A percentile compares a stretch with the other conserved stretches of the same genome.
Conservation (phyloP, 2,113 vertebrate species). For the Riparia riparia region DNA sequence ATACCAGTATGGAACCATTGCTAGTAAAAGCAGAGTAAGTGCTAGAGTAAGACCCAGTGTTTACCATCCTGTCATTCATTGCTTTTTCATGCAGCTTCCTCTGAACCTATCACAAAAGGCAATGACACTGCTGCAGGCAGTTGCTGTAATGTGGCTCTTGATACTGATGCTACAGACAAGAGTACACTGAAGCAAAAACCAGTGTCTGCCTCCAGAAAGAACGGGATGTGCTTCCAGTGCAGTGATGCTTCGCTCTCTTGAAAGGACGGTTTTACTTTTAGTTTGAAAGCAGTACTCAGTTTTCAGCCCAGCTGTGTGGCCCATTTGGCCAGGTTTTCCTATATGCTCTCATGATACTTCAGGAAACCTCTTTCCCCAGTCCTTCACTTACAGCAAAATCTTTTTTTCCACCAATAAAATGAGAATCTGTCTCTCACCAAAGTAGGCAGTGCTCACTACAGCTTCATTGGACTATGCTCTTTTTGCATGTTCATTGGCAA, state of each 20-base stretch:
- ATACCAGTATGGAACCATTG: neutral
- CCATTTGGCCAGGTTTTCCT: neutral
- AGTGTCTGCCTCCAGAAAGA: neutral
- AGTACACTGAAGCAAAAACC: neutral
- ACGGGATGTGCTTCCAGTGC: neutral
- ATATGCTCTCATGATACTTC: neutral
- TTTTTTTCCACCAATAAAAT: neutral
- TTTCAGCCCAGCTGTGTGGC: neutral
- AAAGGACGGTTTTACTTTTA: neutral
- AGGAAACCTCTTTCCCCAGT: neutral
- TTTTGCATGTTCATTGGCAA: neutral
- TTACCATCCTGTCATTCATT: constrained; percentile 9
- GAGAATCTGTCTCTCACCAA: neutral
- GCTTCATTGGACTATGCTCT: neutral
- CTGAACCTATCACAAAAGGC: neutral
- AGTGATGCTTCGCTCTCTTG: neutral
- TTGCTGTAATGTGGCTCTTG: neutral
- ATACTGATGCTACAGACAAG: neutral
- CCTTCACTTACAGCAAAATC: neutral
- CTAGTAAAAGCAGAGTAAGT: neutral
- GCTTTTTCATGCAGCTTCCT: neutral
- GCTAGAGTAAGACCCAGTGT: neutral
- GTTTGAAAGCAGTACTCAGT: neutral
- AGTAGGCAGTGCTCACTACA: neutral
- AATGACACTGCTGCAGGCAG: neutral